Conservation (phyloP, 2,113 vertebrate genomes). For the Motacilla alba region DNA sequence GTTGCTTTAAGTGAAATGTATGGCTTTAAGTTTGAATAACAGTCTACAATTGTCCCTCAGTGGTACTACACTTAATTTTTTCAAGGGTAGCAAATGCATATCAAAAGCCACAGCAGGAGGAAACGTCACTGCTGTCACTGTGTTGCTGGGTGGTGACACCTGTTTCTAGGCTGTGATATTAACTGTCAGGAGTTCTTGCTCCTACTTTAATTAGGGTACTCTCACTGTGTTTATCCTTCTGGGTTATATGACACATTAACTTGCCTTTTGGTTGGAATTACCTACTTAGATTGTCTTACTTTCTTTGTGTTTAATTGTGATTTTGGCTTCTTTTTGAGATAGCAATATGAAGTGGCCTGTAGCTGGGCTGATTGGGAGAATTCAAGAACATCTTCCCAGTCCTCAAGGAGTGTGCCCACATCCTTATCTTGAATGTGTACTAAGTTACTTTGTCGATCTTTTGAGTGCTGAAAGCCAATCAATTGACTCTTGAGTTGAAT, state of each 20-base stretch:
- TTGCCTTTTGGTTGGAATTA: neutral
- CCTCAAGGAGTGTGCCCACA: fast-evolving
- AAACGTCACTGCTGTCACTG: neutral
- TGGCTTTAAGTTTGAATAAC: neutral
- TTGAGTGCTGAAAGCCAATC: neutral
- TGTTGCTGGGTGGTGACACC: neutral
- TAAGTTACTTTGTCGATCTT: neutral
- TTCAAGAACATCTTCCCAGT: neutral
- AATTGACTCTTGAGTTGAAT: neutral
- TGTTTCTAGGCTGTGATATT: neutral
- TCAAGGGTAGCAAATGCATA: neutral
- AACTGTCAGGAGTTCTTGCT: neutral
- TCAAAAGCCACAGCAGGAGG: neutral
- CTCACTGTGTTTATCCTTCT: neutral
- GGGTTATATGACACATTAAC: neutral
- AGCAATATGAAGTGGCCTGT: fast-evolving
- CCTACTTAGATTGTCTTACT: neutral
- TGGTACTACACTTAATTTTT: neutral
- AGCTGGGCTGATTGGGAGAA: neutral
- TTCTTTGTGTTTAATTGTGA: neutral
- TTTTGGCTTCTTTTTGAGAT: neutral
- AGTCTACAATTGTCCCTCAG: neutral
- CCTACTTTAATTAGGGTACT: neutral
- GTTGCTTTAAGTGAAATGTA: neutral
- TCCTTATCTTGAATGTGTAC: neutral